Base-by-base conservation (phyloP, 2,888 invertebrate species). In the Volucella inanis region DNA sequence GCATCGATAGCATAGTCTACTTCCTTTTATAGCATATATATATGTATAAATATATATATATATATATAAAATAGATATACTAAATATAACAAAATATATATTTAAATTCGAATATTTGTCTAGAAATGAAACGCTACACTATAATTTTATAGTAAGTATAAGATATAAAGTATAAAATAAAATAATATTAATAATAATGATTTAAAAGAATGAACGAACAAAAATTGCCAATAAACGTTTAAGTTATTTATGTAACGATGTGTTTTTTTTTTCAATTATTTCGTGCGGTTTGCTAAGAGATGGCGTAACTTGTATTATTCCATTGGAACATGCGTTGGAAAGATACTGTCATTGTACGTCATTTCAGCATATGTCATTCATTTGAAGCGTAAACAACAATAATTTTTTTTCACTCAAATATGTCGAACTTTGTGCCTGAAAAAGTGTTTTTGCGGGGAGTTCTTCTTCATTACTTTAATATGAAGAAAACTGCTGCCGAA, bases 211-310 rank as follows among this genome's bases (percentile, higher is more conserved):
- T 74, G 64, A 72, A 49, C 45, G 62, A 81, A 65, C 47, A 77
- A 72, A 45, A 76, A 71, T 84, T 85, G 80, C 84, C 84, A 85
- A 85, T 85, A 85, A 85, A 85, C 50, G 61, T 80, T 72, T 85
- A 85, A 85, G 80, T 76, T 85, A 85, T 85, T 85, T 85, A 85
- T 85, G 76, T 85, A 85, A 62, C 50, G 72, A 55, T 38, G 2
- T 45, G 54, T 50, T 41, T 76, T 67, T 83, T 74, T 39, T 43
- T 39, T 59, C 8, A 38, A n/a, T 11, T 61, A 12, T n/a, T n/a
- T n/a, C n/a, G n/a, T n/a, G n/a, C n/a, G n/a, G n/a, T n/a, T n/a
- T n/a, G n/a, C n/a, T n/a, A n/a, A n/a, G n/a, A n/a, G n/a, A n/a
- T n/a, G n/a, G n/a, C n/a, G n/a, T n/a, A n/a, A n/a, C n/a, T n/a